Conservation (phyloP, 2,113 vertebrate genomes). For the Pimephales promelas region DNA sequence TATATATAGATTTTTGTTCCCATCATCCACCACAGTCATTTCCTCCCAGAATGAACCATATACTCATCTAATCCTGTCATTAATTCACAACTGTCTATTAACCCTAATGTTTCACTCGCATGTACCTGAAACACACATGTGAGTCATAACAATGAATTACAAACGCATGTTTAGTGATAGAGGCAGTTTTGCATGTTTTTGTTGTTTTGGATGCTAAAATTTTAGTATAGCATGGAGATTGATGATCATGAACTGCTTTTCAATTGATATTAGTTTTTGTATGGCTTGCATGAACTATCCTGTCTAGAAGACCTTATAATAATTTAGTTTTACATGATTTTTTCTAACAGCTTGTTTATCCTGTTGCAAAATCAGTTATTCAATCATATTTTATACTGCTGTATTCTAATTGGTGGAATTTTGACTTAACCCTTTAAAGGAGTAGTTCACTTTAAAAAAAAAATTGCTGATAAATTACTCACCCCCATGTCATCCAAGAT, state of each 20-base stretch:
- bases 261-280: background rate
- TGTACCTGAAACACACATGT: background rate
- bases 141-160: background rate
- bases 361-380: background rate
- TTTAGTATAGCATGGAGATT: background rate
- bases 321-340: background rate
- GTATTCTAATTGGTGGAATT: background rate
- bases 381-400: background rate
- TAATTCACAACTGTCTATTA: slow-evolving; percentile 4
- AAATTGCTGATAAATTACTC: too few species aligned
- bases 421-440: background rate
- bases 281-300: background rate
- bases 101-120: background rate
- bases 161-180: background rate
- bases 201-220: background rate
- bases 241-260: background rate
- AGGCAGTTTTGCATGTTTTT: slow-evolving; percentile 1
- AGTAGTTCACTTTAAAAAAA: too few species aligned
- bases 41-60: slow-evolving; percentile 21
- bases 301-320: background rate
- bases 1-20: background rate
- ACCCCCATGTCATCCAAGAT: too few species aligned
- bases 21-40: slow-evolving; percentile 29
- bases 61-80: slow-evolving; percentile 12
- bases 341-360: background rate